Evolutionary conservation across 2,113 vertebrate genomes (phyloP).

Genomic region (Halcyon senegalensis): DNA sequence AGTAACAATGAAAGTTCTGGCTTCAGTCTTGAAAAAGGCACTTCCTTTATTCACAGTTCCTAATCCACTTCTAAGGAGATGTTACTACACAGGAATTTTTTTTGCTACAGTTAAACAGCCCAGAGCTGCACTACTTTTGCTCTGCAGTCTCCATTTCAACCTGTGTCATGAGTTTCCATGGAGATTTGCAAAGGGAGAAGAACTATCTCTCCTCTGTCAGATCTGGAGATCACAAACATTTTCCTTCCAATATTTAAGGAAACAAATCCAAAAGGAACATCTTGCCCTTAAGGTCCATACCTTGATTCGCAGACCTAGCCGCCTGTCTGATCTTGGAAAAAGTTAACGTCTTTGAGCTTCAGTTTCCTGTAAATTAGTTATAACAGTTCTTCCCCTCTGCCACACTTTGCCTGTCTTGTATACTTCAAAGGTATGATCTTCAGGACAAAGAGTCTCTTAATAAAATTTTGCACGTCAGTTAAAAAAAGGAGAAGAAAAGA

Average conservation of each 20-base stretch:
- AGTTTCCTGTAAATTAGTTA: slow-evolving; percentile 30
- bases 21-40: not conserved
- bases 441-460: not conserved
- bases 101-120: not conserved
- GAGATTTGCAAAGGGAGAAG: slow-evolving; percentile 20
- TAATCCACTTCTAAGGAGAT: not conserved
- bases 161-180: not conserved
- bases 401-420: not conserved
- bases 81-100: not conserved
- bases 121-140: not conserved
- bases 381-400: not conserved
- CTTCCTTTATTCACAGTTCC: not conserved
- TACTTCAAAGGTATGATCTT: slow-evolving; percentile 2
- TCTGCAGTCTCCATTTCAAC: not conserved
- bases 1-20: not conserved
- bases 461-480: not conserved
- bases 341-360: not conserved
- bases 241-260: slow-evolving; percentile 10
- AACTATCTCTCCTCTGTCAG: not conserved
- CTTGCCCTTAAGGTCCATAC: not conserved
- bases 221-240: slow-evolving; percentile 12
- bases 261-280: slow-evolving; percentile 32
- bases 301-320: not conserved
- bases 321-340: slow-evolving; percentile 1
- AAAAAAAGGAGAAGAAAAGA: not conserved